Percentiles rank a stretch among this genome's conserved stretches.
phyloP scores from a whole-genome alignment of 2,113 vertebrate genomes.

The Psettodes erumei region DNA sequence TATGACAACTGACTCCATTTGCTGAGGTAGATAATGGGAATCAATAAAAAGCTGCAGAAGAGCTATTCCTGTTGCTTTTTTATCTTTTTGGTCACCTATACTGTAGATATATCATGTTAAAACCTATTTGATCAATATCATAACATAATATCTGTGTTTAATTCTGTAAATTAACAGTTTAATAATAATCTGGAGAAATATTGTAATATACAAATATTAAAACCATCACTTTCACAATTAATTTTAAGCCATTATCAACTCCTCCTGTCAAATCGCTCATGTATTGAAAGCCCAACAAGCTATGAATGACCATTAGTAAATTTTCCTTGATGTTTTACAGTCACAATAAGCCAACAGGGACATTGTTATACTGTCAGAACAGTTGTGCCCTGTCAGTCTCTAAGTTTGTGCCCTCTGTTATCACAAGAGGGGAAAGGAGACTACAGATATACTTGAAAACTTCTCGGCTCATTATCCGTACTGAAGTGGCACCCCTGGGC shows the following conservation, averaged over 20 bases:
- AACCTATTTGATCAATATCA: background rate
- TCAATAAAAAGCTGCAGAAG: background rate
- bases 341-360: background rate
- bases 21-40: background rate
- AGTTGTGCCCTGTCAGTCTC: background rate
- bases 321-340: background rate
- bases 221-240: background rate
- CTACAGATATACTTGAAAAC: background rate
- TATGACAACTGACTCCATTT: background rate
- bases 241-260: background rate
- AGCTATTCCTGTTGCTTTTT: too few relatives aligned
- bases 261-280: background rate
- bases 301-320: background rate
- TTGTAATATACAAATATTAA: background rate
- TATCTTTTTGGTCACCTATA: too few relatives aligned
- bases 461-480: conserved; percentile 4
- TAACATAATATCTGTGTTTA: too few relatives aligned
- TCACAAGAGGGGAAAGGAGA: background rate
- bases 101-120: background rate
- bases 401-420: background rate
- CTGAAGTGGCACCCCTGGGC: background rate
- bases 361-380: background rate
- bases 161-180: background rate
- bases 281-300: background rate
- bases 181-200: background rate